phyloP scores from a whole-genome alignment of 2,113 vertebrate species.

The Catagonus wagneri region DNA sequence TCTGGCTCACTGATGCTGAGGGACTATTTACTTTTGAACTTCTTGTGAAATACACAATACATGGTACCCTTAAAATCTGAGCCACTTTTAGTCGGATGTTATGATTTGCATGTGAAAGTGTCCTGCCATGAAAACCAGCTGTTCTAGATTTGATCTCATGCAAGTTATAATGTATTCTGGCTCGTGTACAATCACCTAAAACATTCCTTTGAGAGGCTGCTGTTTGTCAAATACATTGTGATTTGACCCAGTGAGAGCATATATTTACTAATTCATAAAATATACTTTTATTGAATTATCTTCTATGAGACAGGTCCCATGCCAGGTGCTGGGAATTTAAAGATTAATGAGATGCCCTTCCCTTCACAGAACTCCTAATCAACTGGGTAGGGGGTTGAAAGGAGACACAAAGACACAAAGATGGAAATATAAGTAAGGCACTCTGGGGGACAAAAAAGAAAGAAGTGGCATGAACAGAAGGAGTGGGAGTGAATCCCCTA shows the following conservation, averaged over 20 bases:
- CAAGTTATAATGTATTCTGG: background rate
- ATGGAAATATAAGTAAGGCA: background rate
- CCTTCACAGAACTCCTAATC: conserved; percentile 16
- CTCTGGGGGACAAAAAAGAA: background rate
- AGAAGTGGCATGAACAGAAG: background rate
- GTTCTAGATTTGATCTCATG: conserved; percentile 24
- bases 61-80: background rate
- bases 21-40: background rate
- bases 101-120: background rate
- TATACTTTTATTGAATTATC: conserved; percentile 54
- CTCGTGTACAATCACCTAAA: conserved; percentile 33
- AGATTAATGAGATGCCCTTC: conserved; percentile 41
- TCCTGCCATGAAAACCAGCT: conserved; percentile 32
- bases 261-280: conserved; percentile 67
- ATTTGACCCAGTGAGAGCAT: conserved; percentile 46
- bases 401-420: background rate
- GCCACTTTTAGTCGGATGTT: background rate
- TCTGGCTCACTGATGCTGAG: background rate
- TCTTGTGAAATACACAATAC: conserved; percentile 45
- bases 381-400: background rate
- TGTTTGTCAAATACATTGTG: conserved; percentile 46
- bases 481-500: background rate
- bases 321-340: conserved; percentile 34
- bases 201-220: background rate
- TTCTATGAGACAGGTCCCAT: background rate